Conservation (phyloP, 2,888 invertebrate species). For the Temnothorax unifasciatus region DNA sequence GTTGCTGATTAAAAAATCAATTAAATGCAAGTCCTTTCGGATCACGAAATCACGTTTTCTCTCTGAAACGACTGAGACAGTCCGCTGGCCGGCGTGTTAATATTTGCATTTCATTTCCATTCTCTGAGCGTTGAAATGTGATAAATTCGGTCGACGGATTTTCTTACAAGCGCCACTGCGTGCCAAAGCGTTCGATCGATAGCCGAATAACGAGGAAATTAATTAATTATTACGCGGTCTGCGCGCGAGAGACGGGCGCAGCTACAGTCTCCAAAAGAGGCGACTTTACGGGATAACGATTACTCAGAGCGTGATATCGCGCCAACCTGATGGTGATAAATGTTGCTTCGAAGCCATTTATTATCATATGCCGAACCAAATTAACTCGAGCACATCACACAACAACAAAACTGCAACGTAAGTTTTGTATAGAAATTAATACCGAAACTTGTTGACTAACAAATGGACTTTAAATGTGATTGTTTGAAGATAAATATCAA, state of each 20-base stretch:
- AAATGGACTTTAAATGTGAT: background rate
- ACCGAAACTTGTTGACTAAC: background rate
- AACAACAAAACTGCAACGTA: background rate
- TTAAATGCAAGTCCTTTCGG: constrained; percentile 35
- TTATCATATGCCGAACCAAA: constrained; percentile 29
- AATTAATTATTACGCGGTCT: constrained; percentile 57
- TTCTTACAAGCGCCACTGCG: constrained; percentile 50
- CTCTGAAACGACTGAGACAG: constrained; percentile 21
- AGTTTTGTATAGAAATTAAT: background rate
- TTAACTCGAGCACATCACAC: background rate
- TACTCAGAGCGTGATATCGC: constrained; percentile 11
- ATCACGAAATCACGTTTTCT: constrained; percentile 20
- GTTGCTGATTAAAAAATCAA: constrained; percentile 41
- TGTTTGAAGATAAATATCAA: background rate
- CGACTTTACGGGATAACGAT: constrained; percentile 36
- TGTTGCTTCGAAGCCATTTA: constrained; percentile 1
- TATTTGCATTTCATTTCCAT: constrained; percentile 53
- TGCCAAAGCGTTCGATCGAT: constrained; percentile 45
- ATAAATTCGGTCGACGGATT: constrained; percentile 35
- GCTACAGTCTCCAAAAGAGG: constrained; percentile 39
- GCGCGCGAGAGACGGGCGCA: constrained; percentile 51
- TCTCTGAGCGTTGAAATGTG: background rate
- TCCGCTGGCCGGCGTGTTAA: background rate
- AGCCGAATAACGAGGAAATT: constrained; percentile 48
- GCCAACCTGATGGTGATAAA: constrained; percentile 18